Evolutionary conservation across 2,797 vertebrate species (phyloP).

Genomic region (Petrocephalus schoutedeni): DNA sequence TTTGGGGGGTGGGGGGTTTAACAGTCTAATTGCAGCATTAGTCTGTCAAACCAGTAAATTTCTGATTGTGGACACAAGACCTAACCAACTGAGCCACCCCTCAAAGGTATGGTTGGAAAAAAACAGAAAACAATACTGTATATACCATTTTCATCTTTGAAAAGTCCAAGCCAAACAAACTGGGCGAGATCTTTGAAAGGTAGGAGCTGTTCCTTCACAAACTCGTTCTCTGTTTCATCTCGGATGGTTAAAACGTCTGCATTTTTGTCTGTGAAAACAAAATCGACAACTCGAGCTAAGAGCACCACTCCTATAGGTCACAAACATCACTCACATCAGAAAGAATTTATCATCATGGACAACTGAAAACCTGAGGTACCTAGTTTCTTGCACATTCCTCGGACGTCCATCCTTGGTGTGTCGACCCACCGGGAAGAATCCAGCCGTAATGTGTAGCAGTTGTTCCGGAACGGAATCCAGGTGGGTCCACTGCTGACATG

Average conservation of each 20-base stretch:
- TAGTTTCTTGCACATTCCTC: constrained; percentile 68
- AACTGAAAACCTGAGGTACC: constrained; percentile 53
- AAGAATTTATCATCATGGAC: neutral
- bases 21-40: too few relatives aligned
- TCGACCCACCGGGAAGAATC: constrained; percentile 63
- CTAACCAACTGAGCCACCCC: neutral
- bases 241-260: constrained; percentile 77
- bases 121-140: constrained; percentile 17
- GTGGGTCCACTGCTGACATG: constrained; percentile 79
- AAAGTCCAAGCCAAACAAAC: constrained; percentile 81
- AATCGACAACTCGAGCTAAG: neutral
- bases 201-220: constrained; percentile 71
- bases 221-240: constrained; percentile 77
- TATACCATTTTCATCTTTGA: constrained; percentile 68
- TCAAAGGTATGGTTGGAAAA: neutral
- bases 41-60: too few relatives aligned
- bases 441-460: constrained; percentile 84
- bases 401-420: constrained; percentile 45
- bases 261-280: constrained; percentile 59
- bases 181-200: constrained; percentile 69
- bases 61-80: too few relatives aligned
- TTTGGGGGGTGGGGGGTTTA: neutral
- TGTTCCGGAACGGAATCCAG: constrained; percentile 88
- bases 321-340: neutral
- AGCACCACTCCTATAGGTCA: neutral